Evolutionary conservation across 2,797 vertebrate genomes (phyloP), one percentile per base, ranked within the genome.

Genomic region (Rhinichthys osculus): DNA sequence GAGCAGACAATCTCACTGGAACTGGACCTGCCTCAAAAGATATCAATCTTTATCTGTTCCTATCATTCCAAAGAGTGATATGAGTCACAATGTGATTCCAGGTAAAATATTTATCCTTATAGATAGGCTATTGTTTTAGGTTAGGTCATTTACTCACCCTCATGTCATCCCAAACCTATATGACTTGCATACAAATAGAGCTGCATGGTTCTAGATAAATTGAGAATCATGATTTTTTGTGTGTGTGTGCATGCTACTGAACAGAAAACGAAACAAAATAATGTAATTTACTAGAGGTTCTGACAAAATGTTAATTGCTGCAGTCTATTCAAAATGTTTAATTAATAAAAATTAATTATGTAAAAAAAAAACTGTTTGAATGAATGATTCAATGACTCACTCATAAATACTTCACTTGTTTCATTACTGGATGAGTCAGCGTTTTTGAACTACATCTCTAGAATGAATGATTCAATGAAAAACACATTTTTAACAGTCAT

Each of bases 1-100:
- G n/a, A 66, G 59, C 64, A 67, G 27, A 23, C 8, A 83, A 78
- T 88, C 62, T 50, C 17, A 33, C 33, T 59, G 4, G 42, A 70
- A 57, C 35, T 19, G 52, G 44, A n/a, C 27, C 54, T n/a, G 23
- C 17, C 5, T 81, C 40, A 78, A 59, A 23, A 54, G n/a, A 50
- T 38, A 35, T 74, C 42, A 44, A 47, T 74, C 40, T 44, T 16
- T 62, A 47, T 76, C 57, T n/a, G 14, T 38, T 50, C 59, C 23
- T 30, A 33, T 57, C 50, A 27, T 57, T 72, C 70, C 40, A 47
- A 7, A 40, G 8, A 47, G 27, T 62, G 19, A 33, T 30, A 44
- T 33, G 81, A 72, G 38, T 64, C 70, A 73, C 69, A 40, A 47
- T 33, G 54, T 21, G 42, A 35, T 66, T 73, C 42, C 30, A 35